Percentiles rank a stretch among this genome's conserved stretches.
Evolutionary conservation across 2,113 vertebrate species (phyloP).

Genomic region (Calonectris borealis): DNA sequence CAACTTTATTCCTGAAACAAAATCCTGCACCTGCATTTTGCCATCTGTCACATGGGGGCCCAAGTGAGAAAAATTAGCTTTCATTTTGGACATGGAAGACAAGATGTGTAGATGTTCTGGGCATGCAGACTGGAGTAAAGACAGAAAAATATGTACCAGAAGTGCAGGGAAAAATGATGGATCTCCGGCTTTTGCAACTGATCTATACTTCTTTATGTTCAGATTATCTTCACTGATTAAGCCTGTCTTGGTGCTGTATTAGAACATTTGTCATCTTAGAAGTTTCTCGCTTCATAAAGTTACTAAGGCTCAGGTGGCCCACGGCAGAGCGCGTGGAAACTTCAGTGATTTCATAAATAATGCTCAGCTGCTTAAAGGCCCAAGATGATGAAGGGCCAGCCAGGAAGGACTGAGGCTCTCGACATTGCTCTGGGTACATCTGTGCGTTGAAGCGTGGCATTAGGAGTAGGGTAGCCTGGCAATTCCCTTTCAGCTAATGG

Average conservation of each 20-base stretch:
- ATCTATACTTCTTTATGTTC: neutral
- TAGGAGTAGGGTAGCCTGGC: neutral
- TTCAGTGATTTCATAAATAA: neutral
- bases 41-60: constrained; percentile 76
- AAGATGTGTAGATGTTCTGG: neutral
- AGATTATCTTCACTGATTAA: neutral
- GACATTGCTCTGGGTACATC: too few relatives aligned
- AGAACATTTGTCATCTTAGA: neutral
- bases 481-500: neutral
- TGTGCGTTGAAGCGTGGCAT: neutral
- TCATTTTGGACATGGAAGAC: constrained; percentile 88
- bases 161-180: neutral
- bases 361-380: neutral
- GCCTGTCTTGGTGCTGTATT: neutral
- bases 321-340: neutral
- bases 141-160: neutral
- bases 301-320: neutral
- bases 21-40: constrained; percentile 79
- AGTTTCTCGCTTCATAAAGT: neutral
- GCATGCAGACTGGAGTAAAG: constrained; percentile 42
- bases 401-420: neutral
- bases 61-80: constrained; percentile 80
- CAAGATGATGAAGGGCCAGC: neutral
- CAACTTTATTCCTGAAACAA: neutral
- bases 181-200: neutral